Conservation (phyloP, 2,888 invertebrate species). For the Gisinianus flammeolus region DNA sequence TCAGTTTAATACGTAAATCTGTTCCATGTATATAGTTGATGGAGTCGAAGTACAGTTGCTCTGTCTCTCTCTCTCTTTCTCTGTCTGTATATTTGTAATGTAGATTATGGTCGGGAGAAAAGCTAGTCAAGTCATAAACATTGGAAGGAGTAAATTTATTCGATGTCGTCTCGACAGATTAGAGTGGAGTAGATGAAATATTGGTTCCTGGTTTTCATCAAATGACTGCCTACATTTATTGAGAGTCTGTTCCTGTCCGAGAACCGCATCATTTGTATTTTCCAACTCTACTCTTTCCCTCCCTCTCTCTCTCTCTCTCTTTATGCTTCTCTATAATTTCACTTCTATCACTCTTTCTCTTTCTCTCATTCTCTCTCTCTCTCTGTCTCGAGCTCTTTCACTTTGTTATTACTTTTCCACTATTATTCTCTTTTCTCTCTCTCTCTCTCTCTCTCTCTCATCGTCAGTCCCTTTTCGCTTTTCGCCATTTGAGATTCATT, state of each 20-base stretch:
- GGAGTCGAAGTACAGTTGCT: constrained; percentile 3
- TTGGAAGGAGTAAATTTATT: constrained; percentile 37
- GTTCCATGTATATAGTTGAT: background rate
- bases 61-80: constrained; percentile 1
- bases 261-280: constrained; percentile 42
- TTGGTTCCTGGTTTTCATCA: constrained; percentile 42
- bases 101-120: constrained; percentile 17
- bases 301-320: background rate
- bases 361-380: constrained; percentile 1
- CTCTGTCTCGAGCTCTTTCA: constrained; percentile 6
- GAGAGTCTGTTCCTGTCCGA: constrained; percentile 40
- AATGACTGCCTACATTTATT: constrained; percentile 40
- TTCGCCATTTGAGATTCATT: background rate
- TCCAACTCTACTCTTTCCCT: constrained; percentile 24
- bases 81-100: constrained; percentile 18
- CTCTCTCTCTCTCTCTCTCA: constrained; percentile 11
- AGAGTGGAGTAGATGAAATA: constrained; percentile 41
- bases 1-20: background rate
- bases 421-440: constrained; percentile 10
- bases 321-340: constrained; percentile 3
- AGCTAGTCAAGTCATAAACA: constrained; percentile 34
- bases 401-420: constrained; percentile 12
- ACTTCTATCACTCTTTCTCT: constrained; percentile 9
- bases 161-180: constrained; percentile 37
- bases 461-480: background rate